A percentile compares a stretch with the other conserved stretches of the same genome.
Evolutionary conservation across 2,113 vertebrate species (phyloP).

Genomic region (Shinisaurus crocodilurus): DNA sequence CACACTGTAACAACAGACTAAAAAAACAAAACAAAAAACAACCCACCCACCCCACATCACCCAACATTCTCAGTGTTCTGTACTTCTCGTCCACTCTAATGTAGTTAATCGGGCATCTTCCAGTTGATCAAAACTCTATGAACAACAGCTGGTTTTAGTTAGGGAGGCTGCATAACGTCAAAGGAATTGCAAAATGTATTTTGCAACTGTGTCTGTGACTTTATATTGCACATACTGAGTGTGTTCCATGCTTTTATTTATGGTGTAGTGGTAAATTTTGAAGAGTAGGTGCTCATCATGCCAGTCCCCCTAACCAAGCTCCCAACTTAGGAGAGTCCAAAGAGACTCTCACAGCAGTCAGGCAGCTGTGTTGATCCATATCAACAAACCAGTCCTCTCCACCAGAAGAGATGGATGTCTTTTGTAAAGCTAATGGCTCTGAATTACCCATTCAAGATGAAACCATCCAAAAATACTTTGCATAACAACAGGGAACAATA

Average conservation of each 20-base stretch:
- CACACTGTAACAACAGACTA: background rate
- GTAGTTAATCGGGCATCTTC: constrained; percentile 8
- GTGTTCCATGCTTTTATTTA: background rate
- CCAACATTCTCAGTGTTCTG: background rate
- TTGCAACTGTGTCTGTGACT: background rate
- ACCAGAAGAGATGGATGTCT: too few species aligned
- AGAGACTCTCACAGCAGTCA: too few species aligned
- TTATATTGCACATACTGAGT: background rate
- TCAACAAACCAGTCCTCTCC: too few species aligned
- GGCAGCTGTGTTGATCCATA: too few species aligned
- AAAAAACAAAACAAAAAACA: background rate
- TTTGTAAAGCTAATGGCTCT: too few species aligned
- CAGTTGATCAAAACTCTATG: constrained; percentile 6
- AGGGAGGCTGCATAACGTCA: constrained; percentile 8
- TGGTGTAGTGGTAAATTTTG: too few species aligned
- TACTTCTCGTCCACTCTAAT: constrained; percentile 14
- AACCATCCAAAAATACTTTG: too few species aligned
- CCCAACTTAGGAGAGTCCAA: too few species aligned
- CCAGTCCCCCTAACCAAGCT: too few species aligned
- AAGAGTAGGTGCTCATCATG: too few species aligned
- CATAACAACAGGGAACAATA: too few species aligned
- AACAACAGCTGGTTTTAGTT: constrained; percentile 17
- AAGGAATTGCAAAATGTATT: background rate
- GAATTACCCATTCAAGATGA: too few species aligned
- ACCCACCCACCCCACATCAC: background rate